A percentile compares a stretch with the other conserved stretches of the same genome.
Conservation (phyloP, 2,888 invertebrate genomes). For the Scaptomyza polygonia region DNA sequence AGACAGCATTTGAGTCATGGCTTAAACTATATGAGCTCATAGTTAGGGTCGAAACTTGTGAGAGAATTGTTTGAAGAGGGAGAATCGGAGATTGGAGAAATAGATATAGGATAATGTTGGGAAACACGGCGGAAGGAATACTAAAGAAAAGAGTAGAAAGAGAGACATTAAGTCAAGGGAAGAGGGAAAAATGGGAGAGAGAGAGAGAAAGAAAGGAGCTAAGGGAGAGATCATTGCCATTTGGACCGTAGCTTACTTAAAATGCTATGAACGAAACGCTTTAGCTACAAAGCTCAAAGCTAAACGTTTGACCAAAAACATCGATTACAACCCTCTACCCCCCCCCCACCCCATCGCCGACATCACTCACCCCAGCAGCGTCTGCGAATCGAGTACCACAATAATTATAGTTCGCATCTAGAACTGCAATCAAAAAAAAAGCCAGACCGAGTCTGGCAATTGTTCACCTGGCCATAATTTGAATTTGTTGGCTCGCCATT, state of each 20-base stretch:
- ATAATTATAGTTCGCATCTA: slow-evolving; percentile 64
- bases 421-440: slow-evolving; percentile 33
- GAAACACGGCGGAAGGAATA: too few species aligned
- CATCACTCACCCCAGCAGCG: slow-evolving; percentile 7
- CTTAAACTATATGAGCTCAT: slow-evolving; percentile 41
- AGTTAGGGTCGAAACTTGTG: slow-evolving; percentile 9
- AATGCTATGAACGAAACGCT: slow-evolving; percentile 55
- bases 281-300: slow-evolving; percentile 34
- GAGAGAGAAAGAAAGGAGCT: background rate
- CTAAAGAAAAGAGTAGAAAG: too few species aligned
- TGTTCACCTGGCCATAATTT: slow-evolving; percentile 59
- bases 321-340: background rate
- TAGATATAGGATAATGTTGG: too few species aligned
- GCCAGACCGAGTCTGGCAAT: background rate
- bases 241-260: slow-evolving; percentile 38
- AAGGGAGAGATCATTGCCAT: background rate
- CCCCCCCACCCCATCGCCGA: background rate
- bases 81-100: too few species aligned
- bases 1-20: slow-evolving; percentile 59
- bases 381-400: slow-evolving; percentile 27
- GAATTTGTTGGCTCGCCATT: slow-evolving; percentile 52
- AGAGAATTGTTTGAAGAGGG: slow-evolving; percentile 11
- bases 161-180: background rate
- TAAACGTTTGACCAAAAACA: slow-evolving; percentile 49
- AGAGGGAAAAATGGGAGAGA: background rate